These are phyloP conservation scores for Tokudaia muenninki DNA, from an alignment of 2,797 vertebrate species.

Conservation along the genomic window DNA sequence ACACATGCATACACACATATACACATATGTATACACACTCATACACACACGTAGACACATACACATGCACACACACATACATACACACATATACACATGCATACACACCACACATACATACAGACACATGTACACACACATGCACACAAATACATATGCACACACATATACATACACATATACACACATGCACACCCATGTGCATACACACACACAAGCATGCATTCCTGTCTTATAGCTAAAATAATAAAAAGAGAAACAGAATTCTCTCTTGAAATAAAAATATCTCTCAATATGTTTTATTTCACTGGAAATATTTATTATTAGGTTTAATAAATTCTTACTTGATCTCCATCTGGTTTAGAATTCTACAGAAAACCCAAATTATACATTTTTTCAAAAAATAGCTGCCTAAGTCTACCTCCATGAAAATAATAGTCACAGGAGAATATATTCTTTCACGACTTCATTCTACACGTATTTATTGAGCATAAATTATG, in stretches of 20 bases:
- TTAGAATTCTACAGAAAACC: conserved; percentile 42
- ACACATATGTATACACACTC: neutral
- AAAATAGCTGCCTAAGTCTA: conserved; percentile 15
- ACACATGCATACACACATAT: neutral
- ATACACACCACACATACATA: neutral
- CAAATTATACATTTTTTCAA: neutral
- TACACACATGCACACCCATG: no score
- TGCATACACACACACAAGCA: neutral
- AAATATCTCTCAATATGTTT: neutral
- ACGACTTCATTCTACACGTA: neutral
- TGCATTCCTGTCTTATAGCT: neutral
- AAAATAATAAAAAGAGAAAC: conserved; percentile 41
- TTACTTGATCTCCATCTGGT: conserved; percentile 31
- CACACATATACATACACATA: neutral
- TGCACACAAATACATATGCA: no score
- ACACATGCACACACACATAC: neutral
- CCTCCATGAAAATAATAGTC: conserved; percentile 1
- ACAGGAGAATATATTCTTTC: conserved; percentile 36
- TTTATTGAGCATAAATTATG: conserved; percentile 41
- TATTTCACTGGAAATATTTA: conserved; percentile 49
- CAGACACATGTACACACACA: neutral
- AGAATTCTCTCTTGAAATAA: neutral
- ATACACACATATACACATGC: neutral
- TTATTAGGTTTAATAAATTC: conserved; percentile 59
- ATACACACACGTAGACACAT: neutral